Base-by-base conservation (phyloP, 2,797 vertebrate genomes). In the Siniperca undulata region DNA sequence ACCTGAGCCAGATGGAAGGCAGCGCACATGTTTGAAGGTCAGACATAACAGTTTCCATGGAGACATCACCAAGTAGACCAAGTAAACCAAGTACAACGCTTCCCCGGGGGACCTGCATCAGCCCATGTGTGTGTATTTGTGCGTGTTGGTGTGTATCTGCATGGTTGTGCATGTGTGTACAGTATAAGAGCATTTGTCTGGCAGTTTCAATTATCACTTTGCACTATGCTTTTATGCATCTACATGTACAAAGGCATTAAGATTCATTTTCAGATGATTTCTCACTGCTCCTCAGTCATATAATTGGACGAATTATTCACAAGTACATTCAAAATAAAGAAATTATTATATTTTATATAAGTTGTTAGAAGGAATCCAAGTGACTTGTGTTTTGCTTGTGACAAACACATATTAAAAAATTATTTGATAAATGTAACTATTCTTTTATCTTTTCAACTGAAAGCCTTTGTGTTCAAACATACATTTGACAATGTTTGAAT, bases 1-100 rank as follows among this genome's bases (percentile, higher is more conserved):
- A 92, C 88, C 87, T 91, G 85, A 93, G 90, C 90, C 87, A 91
- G 86, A 93, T 89, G 85, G 90, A 94, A 92, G 74, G 84, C 82
- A 90, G 88, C 12, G 79, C 81, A 91, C 88, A 84, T 91, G 86
- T 90, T 89, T 93, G 92, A 95, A 95, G 94, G 94, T 95, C 95
- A 94, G 91, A 88, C 92, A 92, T 92, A 91, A 88, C 91, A 78
- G 94, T 95, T 94, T 88, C 94, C 92, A 95, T 94, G 93, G 94
- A 93, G 90, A 95, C 91, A 80, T 92, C 90, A 70, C 66, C 85
- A 86, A 90, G 86, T 90, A 88, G 74, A 86, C 78, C 86, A 91
- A 87, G 86, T 84, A 89, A 88, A 91, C 84, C 81, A 75, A 85
- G 77, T 80, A 76, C 66, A 91, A 75, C 46, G 64, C 82, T 82